Evolutionary conservation across 1,140 invertebrate genomes (phyloP).

Genomic region (Pseudomyrmex dendroicus): DNA sequence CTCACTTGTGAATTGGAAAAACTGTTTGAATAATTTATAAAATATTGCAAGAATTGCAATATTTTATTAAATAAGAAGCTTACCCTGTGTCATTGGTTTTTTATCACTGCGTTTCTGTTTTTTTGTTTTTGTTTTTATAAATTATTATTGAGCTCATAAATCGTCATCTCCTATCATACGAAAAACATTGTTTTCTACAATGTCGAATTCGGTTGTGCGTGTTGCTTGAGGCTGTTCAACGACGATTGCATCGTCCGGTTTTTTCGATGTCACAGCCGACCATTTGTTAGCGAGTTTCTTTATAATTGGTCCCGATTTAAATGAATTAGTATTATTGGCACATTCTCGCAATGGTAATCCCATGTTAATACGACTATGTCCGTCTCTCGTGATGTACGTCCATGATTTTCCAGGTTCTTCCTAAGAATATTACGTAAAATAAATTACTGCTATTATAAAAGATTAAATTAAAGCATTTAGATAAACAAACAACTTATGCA

Average conservation of each 20-base stretch:
- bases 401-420: slow-evolving; percentile 79
- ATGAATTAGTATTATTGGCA: slow-evolving; percentile 63
- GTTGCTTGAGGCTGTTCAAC: slow-evolving; percentile 86
- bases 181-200: slow-evolving; percentile 95
- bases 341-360: slow-evolving; percentile 75
- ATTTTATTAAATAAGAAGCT: slow-evolving; percentile 22
- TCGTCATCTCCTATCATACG: slow-evolving; percentile 96
- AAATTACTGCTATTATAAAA: slow-evolving; percentile 53
- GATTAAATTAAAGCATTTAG: slow-evolving; percentile 60
- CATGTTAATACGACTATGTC: slow-evolving; percentile 82
- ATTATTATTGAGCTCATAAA: slow-evolving; percentile 85
- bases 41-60: slow-evolving; percentile 6
- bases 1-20: slow-evolving; percentile 23
- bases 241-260: slow-evolving; percentile 78
- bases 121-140: neutral
- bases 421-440: slow-evolving; percentile 62
- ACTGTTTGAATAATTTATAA: slow-evolving; percentile 36
- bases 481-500: slow-evolving; percentile 59
- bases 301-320: slow-evolving; percentile 83
- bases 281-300: slow-evolving; percentile 84
- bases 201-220: slow-evolving; percentile 87
- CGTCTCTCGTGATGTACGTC: slow-evolving; percentile 87
- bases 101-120: neutral
- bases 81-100: slow-evolving; percentile 25
- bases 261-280: slow-evolving; percentile 80